These are phyloP conservation scores for Meandrusa payeni DNA, from an alignment of 2,888 invertebrate species.

Conservation along the genomic window DNA sequence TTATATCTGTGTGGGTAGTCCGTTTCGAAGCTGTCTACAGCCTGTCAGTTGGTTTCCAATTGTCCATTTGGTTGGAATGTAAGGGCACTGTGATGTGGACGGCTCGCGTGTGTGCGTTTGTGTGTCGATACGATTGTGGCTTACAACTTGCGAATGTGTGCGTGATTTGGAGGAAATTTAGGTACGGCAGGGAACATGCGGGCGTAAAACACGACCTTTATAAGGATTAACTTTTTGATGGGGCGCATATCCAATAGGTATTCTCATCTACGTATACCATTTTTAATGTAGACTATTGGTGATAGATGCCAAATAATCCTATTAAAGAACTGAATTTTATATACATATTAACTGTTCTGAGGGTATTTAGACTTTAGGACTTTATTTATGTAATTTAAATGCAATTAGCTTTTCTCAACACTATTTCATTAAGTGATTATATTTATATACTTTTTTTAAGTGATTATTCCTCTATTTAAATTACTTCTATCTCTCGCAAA, in stretches of 20 bases:
- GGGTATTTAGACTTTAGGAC: conserved; percentile 73
- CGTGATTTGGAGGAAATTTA: conserved; percentile 68
- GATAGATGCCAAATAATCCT: conserved; percentile 80
- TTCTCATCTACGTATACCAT: conserved; percentile 75
- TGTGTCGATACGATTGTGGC: conserved; percentile 25
- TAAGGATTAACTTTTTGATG: conserved; percentile 61
- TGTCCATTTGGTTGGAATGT: conserved; percentile 42
- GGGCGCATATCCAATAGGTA: conserved; percentile 69
- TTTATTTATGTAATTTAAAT: conserved; percentile 65
- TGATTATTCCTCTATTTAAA: conserved; percentile 43
- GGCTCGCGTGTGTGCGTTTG: conserved; percentile 29
- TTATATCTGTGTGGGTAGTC: neutral
- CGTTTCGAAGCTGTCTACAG: conserved; percentile 9
- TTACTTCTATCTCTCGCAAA: conserved; percentile 33
- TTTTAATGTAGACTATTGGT: conserved; percentile 75
- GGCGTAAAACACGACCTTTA: conserved; percentile 43
- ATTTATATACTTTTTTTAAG: conserved; percentile 62
- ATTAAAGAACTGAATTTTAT: conserved; percentile 81
- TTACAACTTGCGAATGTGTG: conserved; percentile 42
- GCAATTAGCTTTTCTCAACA: conserved; percentile 43
- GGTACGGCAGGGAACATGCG: conserved; percentile 73
- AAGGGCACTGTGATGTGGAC: conserved; percentile 43
- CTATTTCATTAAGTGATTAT: conserved; percentile 70
- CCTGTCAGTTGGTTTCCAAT: conserved; percentile 43
- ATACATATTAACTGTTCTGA: conserved; percentile 79